Percentiles rank a stretch among this genome's conserved stretches.
Evolutionary conservation across 2,797 vertebrate species (phyloP).

Genomic region (Cossypha polioptera): DNA sequence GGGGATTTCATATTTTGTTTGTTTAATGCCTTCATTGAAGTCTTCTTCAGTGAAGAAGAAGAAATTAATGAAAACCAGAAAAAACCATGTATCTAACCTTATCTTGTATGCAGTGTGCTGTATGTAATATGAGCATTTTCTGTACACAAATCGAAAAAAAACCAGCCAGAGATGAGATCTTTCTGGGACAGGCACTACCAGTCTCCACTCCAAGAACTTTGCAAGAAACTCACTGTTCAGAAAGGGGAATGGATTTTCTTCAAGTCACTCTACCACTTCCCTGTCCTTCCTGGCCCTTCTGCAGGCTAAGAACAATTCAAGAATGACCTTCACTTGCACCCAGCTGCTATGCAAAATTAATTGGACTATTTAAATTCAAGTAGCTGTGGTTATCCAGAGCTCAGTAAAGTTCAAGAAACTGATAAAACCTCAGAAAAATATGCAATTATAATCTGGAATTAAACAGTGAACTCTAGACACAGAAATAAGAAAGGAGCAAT

Average conservation of each 20-base stretch:
- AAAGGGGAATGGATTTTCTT: background rate
- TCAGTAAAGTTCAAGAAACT: conserved; percentile 5
- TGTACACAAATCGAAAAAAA: background rate
- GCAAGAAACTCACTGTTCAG: background rate
- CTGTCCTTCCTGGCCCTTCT: background rate
- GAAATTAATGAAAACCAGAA: background rate
- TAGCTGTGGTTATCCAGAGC: background rate
- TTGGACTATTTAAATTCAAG: conserved; percentile 23
- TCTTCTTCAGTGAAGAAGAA: background rate
- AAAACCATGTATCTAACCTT: background rate
- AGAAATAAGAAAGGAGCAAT: background rate
- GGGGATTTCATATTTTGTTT: background rate
- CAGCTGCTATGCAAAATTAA: conserved; percentile 3
- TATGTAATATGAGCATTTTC: background rate
- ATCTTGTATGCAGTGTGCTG: background rate
- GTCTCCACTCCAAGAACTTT: background rate
- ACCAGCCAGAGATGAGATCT: background rate
- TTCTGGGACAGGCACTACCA: background rate
- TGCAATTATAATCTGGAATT: conserved; percentile 34
- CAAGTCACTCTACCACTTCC: background rate
- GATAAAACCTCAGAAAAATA: conserved; percentile 2
- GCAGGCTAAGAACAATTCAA: background rate
- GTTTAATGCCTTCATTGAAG: background rate
- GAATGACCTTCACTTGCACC: background rate
- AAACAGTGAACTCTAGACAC: background rate